These are phyloP conservation scores for Melanerpes aurifrons DNA, from an alignment of 2,113 vertebrate genomes.

Conservation along the genomic window DNA sequence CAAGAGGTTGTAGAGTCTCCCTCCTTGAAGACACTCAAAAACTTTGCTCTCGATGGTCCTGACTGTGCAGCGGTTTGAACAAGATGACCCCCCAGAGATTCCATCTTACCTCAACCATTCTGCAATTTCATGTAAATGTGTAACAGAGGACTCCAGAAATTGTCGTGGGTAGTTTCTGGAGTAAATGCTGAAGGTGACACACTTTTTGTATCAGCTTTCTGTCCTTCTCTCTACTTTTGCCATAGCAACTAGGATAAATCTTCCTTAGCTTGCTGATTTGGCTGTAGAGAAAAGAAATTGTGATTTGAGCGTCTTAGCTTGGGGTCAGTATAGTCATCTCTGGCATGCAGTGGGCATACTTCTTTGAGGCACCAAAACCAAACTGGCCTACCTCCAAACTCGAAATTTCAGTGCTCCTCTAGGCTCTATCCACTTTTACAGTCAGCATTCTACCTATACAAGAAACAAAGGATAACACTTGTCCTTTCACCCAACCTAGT, in stretches of 20 bases:
- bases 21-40: neutral
- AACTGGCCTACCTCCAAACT: neutral
- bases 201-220: neutral
- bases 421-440: neutral
- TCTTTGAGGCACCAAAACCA: neutral
- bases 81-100: neutral
- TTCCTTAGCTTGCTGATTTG: neutral
- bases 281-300: neutral
- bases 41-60: no score
- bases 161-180: neutral
- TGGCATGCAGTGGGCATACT: no score
- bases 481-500: no score
- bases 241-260: slow-evolving; percentile 43
- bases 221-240: slow-evolving; percentile 26
- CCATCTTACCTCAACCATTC: neutral
- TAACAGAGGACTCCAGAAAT: neutral
- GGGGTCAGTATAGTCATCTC: neutral
- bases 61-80: neutral
- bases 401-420: no score
- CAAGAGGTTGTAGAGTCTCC: neutral
- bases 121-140: neutral
- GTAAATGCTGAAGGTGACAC: neutral
- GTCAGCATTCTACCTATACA: rapidly evolving
- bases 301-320: neutral
- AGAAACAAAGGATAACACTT: neutral